Base-by-base conservation (phyloP, 2,113 vertebrate genomes). In the Australoheros scitulus region DNA sequence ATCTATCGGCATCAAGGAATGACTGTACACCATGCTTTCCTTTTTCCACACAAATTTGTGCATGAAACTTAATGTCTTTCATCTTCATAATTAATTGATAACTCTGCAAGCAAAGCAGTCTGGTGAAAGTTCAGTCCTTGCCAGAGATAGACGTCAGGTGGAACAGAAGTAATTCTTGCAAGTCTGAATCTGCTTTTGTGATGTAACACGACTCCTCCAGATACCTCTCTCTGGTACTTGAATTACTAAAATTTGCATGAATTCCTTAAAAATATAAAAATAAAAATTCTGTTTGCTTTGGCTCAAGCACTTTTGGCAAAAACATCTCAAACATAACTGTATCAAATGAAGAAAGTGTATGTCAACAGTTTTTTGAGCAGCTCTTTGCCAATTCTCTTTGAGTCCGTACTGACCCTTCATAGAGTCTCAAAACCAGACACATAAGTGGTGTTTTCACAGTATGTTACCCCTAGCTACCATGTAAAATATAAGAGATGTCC, bases 321-420 rank as follows among this genome's bases (percentile, higher is more conserved):
- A 77, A 79, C 80, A 79, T 85, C 65, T 89, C 70, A 64, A 56
- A 76, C 13, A 47, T 76, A 76, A 61, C 55, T n/a, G 72, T 76
- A 84, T 85, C 79, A 87, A 84, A 81, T 61, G 70, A 61, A 81
- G 76, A 63, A 61, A 78, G 34, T 38, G 20, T 50, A n/a, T 57
- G 65, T 91, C 83, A 85, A 87, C 81, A 79, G 13, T 57, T 75
- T 79, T 74, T 81, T 26, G 24, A 85, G 77, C 26, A 24, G 52
- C 75, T 84, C 24, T 72, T 89, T 87, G n/a, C 55, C 14, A 24
- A 91, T 89, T 93, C 87, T 76, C 70, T 92, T 88, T 92, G 60
- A 83, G 83, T 14, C 63, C 1, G 3, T 5, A 17, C 47, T 85
- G 89, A 91, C 87, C 87, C 83, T 57, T 88, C 57, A 57, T 56